Conservation (phyloP, 1,140 invertebrate species). For the Cylas formicarius region DNA sequence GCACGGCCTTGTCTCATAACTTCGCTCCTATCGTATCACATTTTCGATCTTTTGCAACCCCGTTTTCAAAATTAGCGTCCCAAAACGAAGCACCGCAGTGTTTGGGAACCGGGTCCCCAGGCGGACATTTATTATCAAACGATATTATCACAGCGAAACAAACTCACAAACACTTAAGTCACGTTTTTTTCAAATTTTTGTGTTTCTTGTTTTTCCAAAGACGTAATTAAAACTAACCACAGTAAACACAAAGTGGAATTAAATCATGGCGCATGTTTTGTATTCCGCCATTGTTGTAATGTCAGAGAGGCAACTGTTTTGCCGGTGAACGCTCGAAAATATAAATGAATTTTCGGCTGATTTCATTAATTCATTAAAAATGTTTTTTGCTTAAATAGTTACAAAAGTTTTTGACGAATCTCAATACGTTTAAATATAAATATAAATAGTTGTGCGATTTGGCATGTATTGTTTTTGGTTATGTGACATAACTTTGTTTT, state of each 20-base stretch:
- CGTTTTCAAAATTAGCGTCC: neutral
- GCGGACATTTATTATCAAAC: no score
- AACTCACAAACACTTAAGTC: neutral
- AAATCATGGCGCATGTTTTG: constrained; percentile 37
- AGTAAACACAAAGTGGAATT: constrained; percentile 31
- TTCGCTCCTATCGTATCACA: constrained; percentile 22
- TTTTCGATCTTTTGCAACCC: no score
- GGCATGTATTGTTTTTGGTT: constrained; percentile 4
- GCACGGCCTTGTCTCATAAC: constrained; percentile 48
- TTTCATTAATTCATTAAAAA: no score
- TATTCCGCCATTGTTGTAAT: constrained; percentile 37
- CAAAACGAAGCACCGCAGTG: neutral
- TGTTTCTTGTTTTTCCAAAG: constrained; percentile 7
- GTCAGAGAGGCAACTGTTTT: constrained; percentile 29
- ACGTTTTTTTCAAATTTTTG: neutral
- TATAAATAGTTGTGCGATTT: no score
- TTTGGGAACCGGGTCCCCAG: no score
- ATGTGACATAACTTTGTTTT: constrained; percentile 10
- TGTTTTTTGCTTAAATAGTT: no score
- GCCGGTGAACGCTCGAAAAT: constrained; percentile 28
- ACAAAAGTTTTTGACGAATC: no score
- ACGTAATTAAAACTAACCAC: neutral
- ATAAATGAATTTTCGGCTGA: no score
- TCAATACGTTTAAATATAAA: no score
- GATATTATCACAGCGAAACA: neutral